phyloP scores from a whole-genome alignment of 2,113 vertebrate species.

The Erythrolamprus reginae region DNA sequence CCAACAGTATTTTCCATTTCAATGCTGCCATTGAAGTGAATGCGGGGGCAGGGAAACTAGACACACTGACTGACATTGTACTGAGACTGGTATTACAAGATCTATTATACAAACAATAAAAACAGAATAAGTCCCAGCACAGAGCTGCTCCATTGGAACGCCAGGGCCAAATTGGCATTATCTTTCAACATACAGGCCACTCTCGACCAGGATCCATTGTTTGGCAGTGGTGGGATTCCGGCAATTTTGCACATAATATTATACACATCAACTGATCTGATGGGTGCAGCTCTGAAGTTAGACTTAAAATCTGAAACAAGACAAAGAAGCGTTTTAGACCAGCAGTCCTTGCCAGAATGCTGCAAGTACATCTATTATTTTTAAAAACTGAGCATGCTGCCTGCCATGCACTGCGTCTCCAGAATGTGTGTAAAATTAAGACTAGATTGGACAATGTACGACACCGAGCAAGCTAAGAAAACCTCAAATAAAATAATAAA shows the following conservation, averaged over 20 bases:
- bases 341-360: background rate
- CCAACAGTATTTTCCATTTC: slow-evolving; percentile 40
- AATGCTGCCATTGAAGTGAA: slow-evolving; percentile 48
- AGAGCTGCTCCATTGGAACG: background rate
- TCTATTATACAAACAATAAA: slow-evolving; percentile 24
- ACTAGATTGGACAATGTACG: background rate
- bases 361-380: background rate
- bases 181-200: slow-evolving; percentile 78
- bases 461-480: background rate
- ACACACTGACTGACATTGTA: slow-evolving; percentile 29
- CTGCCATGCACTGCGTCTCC: background rate
- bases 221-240: slow-evolving; percentile 80
- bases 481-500: background rate
- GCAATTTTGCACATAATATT: slow-evolving; percentile 85
- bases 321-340: slow-evolving; percentile 2
- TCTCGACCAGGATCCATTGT: slow-evolving; percentile 93
- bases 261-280: slow-evolving; percentile 86
- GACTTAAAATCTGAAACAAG: slow-evolving; percentile 82
- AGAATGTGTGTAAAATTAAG: background rate
- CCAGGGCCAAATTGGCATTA: background rate
- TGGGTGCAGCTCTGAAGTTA: slow-evolving; percentile 77
- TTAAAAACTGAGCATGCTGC: background rate
- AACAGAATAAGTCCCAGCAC: slow-evolving; percentile 49
- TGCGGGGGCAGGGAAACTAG: background rate
- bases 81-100: slow-evolving; percentile 15